Conservation (phyloP, 2,113 vertebrate genomes). For the Microtus oregoni region DNA sequence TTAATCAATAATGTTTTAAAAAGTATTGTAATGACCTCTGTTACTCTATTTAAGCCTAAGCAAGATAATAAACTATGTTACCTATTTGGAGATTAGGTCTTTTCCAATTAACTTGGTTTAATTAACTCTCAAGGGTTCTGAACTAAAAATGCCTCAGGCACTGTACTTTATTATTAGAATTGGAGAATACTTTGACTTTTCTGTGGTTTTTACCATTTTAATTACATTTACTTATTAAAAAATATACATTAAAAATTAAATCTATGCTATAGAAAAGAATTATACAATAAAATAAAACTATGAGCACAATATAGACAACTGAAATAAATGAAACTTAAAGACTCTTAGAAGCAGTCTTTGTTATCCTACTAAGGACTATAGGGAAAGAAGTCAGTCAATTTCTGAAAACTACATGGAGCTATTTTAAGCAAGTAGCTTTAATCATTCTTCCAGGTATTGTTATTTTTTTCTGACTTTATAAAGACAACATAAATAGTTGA, state of each 20-base stretch:
- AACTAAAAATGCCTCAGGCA: conserved; percentile 82
- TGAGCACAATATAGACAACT: conserved; percentile 53
- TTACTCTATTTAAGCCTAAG: conserved; percentile 85
- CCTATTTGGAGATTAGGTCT: conserved; percentile 85
- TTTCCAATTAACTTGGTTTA: conserved; percentile 87
- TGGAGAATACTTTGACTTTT: conserved; percentile 76
- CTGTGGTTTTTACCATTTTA: conserved; percentile 73
- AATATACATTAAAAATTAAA: conserved; percentile 74
- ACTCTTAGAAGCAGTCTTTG: conserved; percentile 52
- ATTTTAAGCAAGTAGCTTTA: conserved; percentile 34
- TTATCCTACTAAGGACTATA: conserved; percentile 53
- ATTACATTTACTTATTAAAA: conserved; percentile 82
- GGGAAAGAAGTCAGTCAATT: conserved; percentile 37
- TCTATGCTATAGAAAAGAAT: conserved; percentile 65
- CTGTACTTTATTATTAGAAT: conserved; percentile 78
- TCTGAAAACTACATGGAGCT: background rate
- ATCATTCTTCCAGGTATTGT: conserved; percentile 11
- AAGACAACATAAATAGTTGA: background rate
- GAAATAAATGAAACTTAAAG: conserved; percentile 73
- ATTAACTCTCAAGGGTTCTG: conserved; percentile 87
- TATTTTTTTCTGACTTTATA: background rate
- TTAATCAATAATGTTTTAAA: conserved; percentile 83
- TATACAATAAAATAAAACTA: conserved; percentile 72
- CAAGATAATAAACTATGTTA: conserved; percentile 84
- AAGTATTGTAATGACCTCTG: conserved; percentile 83